These are phyloP conservation scores for Ancistrus triradiatus DNA, from an alignment of 2,113 vertebrate species.

Conservation along the genomic window DNA sequence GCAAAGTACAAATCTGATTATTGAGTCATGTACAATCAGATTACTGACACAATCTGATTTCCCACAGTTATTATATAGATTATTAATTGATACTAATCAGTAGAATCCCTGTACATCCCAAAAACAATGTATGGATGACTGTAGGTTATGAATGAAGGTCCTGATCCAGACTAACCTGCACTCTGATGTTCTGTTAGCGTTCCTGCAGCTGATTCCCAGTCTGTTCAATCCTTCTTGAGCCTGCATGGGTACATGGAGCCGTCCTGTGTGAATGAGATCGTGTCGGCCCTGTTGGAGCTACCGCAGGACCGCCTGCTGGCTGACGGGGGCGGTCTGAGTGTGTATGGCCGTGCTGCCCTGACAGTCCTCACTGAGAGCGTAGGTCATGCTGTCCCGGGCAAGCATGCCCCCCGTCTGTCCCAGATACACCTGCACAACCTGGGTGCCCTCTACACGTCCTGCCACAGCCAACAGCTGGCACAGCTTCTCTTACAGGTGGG, in stretches of 20 bases:
- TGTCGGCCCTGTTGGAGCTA: slow-evolving; percentile 73
- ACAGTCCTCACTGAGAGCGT: slow-evolving; percentile 70
- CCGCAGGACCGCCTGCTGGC: slow-evolving; percentile 67
- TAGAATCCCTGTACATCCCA: too few relatives aligned
- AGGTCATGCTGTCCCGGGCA: slow-evolving; percentile 40
- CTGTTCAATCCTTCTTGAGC: slow-evolving; percentile 72
- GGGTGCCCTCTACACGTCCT: slow-evolving; percentile 67
- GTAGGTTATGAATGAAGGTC: too few relatives aligned
- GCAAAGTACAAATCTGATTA: too few relatives aligned
- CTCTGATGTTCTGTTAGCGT: not conserved
- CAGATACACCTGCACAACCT: slow-evolving; percentile 72
- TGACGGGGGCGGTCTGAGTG: slow-evolving; percentile 60
- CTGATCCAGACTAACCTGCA: not conserved
- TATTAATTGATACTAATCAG: too few relatives aligned
- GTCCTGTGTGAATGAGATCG: slow-evolving; percentile 66
- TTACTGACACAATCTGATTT: too few relatives aligned
- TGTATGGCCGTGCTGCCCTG: slow-evolving; percentile 71
- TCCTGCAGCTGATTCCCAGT: slow-evolving; percentile 50
- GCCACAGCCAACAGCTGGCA: slow-evolving; percentile 70
- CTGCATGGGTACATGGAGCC: slow-evolving; percentile 75
- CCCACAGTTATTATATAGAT: too few relatives aligned
- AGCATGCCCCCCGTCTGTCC: slow-evolving; percentile 59
- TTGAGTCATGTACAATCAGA: too few relatives aligned
- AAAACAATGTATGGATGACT: too few relatives aligned
- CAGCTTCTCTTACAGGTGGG: slow-evolving; percentile 64